Evolutionary conservation across 2,113 vertebrate genomes (phyloP), one percentile per base, ranked within the genome.

Genomic region (Isichthys henryi): DNA sequence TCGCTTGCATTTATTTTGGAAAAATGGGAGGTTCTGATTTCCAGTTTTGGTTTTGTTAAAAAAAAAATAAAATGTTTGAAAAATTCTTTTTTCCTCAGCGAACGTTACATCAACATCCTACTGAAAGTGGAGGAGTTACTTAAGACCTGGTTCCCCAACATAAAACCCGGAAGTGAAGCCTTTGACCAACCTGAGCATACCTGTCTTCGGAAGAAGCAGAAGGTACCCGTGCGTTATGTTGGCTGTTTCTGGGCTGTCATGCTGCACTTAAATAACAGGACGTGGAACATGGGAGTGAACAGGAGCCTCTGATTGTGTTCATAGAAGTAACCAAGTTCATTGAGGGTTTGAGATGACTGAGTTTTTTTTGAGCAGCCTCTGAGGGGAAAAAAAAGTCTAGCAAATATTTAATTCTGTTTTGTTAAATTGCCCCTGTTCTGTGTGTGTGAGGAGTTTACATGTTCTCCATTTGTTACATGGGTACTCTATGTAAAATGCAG

Each of bases 101-200:
- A 95, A 90, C 94, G 95, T 66, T 96, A 96, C 58, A 89, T 96
- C 45, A 93, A 93, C 91, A 96, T 96, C 91, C 95, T 96, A 91
- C 94, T 96, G 13, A 96, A 96, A 93, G 96, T 96, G 95, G 96
- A 96, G 92, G 94, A 95, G 90, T 96, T 96, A 96, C 92, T 96
- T 88, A 96, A 96, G 92, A 95, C 92, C 91, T 96, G 96, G 96
- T 96, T 96, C 90, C 96, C 96, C 82, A 92, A 96, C 70, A 92
- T 96, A 49, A 95, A 94, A 91, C 91, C 95, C 86, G 90, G 88
- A 80, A 80, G 15, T 39, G 87, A 91, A 94, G 83, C 95, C 95
- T 90, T 80, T 48, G 91, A 84, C 2, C 91, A 92, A 90, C 31
- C 15, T 43, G 93, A 93, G 45, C 93, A 94, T 46, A 93, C 94